Evolutionary conservation across 2,888 invertebrate genomes (phyloP), one percentile per base, ranked within the genome.

Genomic region (Phaonia tiefii): DNA sequence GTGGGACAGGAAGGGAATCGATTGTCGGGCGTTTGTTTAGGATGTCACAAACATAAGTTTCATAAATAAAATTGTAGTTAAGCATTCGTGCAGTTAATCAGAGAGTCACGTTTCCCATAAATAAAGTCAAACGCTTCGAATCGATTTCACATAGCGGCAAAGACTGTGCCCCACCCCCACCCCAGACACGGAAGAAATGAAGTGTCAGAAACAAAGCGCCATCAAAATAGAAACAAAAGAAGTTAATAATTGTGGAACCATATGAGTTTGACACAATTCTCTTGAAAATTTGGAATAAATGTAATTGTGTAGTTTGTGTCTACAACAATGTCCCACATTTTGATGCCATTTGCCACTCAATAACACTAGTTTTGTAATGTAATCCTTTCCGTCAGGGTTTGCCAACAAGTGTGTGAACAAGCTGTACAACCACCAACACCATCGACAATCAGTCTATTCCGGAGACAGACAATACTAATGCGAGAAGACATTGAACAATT

Each of bases 41-140:
- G 26, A 69, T 75, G 75, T 69, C 75, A 75, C 31, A 31, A 31
- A 70, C 70, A 71, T 46, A 58, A 49, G 72, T 78, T 72, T 66
- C 66, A 31, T 44, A 60, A 60, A 58, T 26, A 42, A 66, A 46
- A 54, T 69, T 73, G 60, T 60, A 60, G 65, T 66, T 56, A 8
- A 44, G 58, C 54, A 42, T 67, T 25, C 31, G 49, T 69, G 37
- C 71, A 76, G 76, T 82, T 82, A 76, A 82, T 76, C 82, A 73
- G 65, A 75, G 42, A 76, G 82, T 82, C 79, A 82, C 82, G 82
- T 74, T 79, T 70, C 66, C 70, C 69, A 76, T 82, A 79, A 82
- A 76, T 74, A 66, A 70, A 58, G 56, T 56, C 54, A 15, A 58
- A 66, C 49, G 66, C 31, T 31, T 31, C 31, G 31, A 31, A 39